A percentile compares a stretch with the other conserved stretches of the same genome.
These are phyloP conservation scores for Leptopterna dolabrata DNA, from an alignment of 2,888 invertebrate genomes.

Conservation along the genomic window DNA sequence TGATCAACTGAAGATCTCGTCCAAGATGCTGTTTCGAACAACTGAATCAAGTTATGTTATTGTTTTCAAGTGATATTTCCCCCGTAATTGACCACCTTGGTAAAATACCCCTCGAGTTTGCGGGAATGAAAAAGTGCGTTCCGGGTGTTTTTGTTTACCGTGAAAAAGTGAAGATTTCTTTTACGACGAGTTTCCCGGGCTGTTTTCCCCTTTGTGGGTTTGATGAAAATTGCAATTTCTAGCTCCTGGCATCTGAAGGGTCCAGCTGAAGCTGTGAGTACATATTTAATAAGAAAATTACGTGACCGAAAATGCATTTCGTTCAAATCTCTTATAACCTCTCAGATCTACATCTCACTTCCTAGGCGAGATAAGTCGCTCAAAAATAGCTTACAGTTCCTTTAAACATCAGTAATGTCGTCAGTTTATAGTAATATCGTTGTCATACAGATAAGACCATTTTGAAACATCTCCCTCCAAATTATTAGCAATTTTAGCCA, in stretches of 20 bases:
- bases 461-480: too few relatives aligned
- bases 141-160: not conserved
- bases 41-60: not conserved
- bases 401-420: too few relatives aligned
- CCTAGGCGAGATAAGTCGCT: not conserved
- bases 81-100: not conserved
- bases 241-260: slow-evolving; percentile 44
- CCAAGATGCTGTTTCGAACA: not conserved
- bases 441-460: too few relatives aligned
- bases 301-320: not conserved
- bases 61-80: not conserved
- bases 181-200: not conserved
- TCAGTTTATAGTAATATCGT: too few relatives aligned
- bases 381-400: too few relatives aligned
- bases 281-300: not conserved
- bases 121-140: not conserved
- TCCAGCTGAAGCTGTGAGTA: slow-evolving; percentile 53
- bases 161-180: not conserved
- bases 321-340: not conserved
- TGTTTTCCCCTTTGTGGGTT: not conserved
- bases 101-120: not conserved
- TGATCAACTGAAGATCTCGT: not conserved
- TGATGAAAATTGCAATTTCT: not conserved
- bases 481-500: too few relatives aligned
- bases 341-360: not conserved